A percentile compares a stretch with the other conserved stretches of the same genome.
Conservation (phyloP, 2,113 vertebrate species). For the Etia nguti region DNA sequence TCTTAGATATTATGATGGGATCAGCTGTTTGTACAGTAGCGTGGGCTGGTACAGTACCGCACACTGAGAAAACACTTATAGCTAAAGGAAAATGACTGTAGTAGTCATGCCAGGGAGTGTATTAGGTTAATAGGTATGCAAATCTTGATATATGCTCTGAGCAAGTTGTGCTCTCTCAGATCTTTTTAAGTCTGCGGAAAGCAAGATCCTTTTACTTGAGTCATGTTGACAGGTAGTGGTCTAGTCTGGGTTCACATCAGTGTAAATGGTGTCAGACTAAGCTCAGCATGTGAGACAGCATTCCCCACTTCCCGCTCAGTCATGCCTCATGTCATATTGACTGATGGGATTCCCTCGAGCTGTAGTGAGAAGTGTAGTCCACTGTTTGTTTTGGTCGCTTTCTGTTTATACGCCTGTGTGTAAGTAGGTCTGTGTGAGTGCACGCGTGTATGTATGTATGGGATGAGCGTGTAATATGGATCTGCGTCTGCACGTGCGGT, state of each 20-base stretch:
- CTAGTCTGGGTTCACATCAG: conserved; percentile 45
- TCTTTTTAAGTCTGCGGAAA: conserved; percentile 6
- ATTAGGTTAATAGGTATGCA: not conserved
- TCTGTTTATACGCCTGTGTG: conserved; percentile 39
- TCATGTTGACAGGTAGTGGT: conserved; percentile 31
- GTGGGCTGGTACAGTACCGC: conserved; percentile 39
- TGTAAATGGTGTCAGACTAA: conserved; percentile 48
- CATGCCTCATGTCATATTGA: conserved; percentile 67
- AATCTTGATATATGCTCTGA: not conserved
- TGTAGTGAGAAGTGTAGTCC: conserved; percentile 51
- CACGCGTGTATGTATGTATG: not conserved
- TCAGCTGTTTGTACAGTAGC: conserved; percentile 56
- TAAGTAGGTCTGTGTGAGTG: conserved; percentile 1
- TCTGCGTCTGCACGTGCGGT: conserved; percentile 4
- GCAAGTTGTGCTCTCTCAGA: conserved; percentile 1
- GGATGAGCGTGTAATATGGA: conserved; percentile 5
- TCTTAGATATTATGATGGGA: conserved; percentile 49
- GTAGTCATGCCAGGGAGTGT: conserved; percentile 4
- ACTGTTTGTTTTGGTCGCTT: conserved; percentile 63
- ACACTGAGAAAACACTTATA: not conserved
- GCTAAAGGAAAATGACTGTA: conserved; percentile 4
- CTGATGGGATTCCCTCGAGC: conserved; percentile 67
- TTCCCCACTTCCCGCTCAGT: conserved; percentile 63
- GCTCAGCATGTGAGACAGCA: conserved; percentile 53
- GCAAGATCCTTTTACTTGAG: conserved; percentile 9